These are phyloP conservation scores for Piprites chloris DNA, from an alignment of 2,113 vertebrate species.

Conservation along the genomic window DNA sequence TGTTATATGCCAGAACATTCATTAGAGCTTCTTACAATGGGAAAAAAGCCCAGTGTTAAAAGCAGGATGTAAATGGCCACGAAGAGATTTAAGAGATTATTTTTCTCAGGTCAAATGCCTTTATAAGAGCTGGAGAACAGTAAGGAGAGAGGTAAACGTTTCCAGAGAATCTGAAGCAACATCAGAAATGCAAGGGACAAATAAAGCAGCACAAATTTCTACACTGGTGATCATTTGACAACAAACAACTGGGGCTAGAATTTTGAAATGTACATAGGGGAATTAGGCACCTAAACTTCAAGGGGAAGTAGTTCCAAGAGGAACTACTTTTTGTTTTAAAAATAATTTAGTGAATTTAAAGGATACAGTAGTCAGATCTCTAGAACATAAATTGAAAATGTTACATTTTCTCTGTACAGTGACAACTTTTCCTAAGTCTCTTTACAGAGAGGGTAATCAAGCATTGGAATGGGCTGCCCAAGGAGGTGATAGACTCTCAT, in stretches of 20 bases:
- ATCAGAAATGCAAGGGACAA: not conserved
- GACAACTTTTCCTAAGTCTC: not conserved
- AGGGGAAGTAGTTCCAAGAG: not conserved
- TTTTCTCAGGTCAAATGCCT: not conserved
- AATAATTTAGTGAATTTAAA: not conserved
- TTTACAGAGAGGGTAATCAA: too few species aligned
- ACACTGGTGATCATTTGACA: not conserved
- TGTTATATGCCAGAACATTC: not conserved
- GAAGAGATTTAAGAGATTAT: not conserved
- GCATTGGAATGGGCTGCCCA: too few species aligned
- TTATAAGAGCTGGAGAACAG: not conserved
- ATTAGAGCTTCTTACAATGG: not conserved
- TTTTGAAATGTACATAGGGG: not conserved
- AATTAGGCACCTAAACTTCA: not conserved
- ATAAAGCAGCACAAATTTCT: not conserved
- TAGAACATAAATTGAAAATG: not conserved
- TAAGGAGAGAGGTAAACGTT: not conserved
- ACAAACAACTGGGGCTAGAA: not conserved
- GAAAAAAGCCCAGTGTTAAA: not conserved
- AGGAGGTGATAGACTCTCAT: too few species aligned
- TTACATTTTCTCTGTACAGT: not conserved
- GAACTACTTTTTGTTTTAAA: not conserved
- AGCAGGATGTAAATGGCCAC: not conserved
- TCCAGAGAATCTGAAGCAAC: not conserved
- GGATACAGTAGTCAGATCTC: not conserved